A percentile compares a stretch with the other conserved stretches of the same genome.
Evolutionary conservation across 1,140 invertebrate species (phyloP).

Genomic region (Ceratina japonica): DNA sequence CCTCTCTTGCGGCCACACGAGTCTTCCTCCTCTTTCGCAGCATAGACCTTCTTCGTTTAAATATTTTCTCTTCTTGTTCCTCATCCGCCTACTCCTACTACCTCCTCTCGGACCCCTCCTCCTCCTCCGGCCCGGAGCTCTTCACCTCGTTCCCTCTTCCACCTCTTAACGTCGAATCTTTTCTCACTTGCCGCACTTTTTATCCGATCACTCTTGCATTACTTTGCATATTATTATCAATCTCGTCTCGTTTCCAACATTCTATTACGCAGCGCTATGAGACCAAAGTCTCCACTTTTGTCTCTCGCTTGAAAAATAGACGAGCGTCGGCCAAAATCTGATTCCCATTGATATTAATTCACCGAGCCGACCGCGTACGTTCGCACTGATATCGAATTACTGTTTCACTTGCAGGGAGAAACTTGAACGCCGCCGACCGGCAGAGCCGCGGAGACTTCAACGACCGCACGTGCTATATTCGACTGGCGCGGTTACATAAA

Average conservation of each 20-base stretch:
- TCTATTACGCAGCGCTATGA: neutral
- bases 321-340: neutral
- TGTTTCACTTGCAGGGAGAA: conserved; percentile 8
- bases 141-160: neutral
- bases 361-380: neutral
- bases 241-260: too few relatives aligned
- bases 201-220: neutral
- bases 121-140: neutral
- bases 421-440: conserved; percentile 22
- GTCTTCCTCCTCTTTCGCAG: conserved; percentile 37
- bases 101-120: neutral
- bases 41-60: conserved; percentile 45
- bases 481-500: conserved; percentile 45
- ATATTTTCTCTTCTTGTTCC: conserved; percentile 38
- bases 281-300: neutral
- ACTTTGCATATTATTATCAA: conserved; percentile 3
- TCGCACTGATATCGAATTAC: conserved; percentile 18
- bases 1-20: conserved; percentile 42
- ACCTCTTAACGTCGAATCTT: conserved; percentile 10
- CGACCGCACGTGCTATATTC: conserved; percentile 55
- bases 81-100: conserved; percentile 1
- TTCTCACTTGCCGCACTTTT: conserved; percentile 12
- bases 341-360: neutral
- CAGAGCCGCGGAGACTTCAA: conserved; percentile 53
- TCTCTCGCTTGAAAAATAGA: neutral